A percentile compares a stretch with the other conserved stretches of the same genome.
phyloP scores from a whole-genome alignment of 2,797 vertebrate genomes.

The Nyctalus aviator region DNA sequence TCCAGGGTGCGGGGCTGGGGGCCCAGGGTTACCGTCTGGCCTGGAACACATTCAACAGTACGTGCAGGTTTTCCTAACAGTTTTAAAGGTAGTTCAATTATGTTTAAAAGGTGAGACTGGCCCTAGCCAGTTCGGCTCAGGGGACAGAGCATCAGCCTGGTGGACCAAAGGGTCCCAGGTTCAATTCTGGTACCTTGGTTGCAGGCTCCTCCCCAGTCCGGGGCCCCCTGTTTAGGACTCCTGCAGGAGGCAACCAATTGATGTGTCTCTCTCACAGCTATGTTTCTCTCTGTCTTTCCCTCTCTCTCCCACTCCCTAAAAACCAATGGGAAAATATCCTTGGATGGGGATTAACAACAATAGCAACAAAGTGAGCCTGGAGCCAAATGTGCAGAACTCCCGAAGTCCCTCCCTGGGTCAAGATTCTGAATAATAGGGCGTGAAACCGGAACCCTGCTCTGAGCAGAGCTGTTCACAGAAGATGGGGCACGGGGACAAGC shows the following conservation, averaged over 20 bases:
- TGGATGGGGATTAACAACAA: too few species aligned
- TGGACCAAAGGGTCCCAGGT: too few species aligned
- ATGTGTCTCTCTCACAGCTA: too few species aligned
- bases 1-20: not conserved
- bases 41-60: not conserved
- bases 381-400: not conserved
- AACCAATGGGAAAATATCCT: too few species aligned
- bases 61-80: not conserved
- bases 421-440: not conserved
- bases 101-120: not conserved
- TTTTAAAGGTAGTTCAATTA: not conserved
- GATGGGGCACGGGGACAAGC: not conserved
- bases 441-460: not conserved
- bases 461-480: not conserved
- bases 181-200: too few species aligned
- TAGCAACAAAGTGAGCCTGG: not conserved
- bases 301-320: too few species aligned
- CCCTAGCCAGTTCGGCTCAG: too few species aligned
- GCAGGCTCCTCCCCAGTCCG: too few species aligned
- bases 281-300: too few species aligned
- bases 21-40: not conserved
- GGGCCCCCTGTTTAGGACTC: too few species aligned
- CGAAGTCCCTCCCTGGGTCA: not conserved
- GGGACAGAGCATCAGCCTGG: too few species aligned
- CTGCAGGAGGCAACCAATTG: too few species aligned